These are phyloP conservation scores for Misgurnus mizolepis DNA, from an alignment of 2,113 vertebrate genomes.

Conservation along the genomic window DNA sequence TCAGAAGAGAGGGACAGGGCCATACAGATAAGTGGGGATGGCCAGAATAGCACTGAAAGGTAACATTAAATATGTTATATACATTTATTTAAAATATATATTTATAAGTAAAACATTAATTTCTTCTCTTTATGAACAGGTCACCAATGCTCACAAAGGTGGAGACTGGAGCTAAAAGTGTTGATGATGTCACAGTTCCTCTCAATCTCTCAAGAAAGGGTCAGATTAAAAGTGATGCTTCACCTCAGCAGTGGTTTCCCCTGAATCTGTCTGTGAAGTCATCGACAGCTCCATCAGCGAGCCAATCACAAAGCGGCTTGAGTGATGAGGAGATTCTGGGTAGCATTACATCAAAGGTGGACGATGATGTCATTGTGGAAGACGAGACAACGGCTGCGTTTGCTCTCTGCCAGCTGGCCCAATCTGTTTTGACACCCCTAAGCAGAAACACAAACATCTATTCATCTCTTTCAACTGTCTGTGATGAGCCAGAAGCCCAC, in stretches of 20 bases:
- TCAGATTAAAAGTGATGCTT: slow-evolving; percentile 55
- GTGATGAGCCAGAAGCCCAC: neutral
- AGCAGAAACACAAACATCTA: slow-evolving; percentile 1
- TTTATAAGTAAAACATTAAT: neutral
- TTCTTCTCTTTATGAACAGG: slow-evolving; percentile 48
- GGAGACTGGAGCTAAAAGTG: slow-evolving; percentile 37
- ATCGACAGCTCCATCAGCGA: slow-evolving; percentile 33
- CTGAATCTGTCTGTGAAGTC: slow-evolving; percentile 87
- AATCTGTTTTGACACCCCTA: neutral
- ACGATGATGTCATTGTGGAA: slow-evolving; percentile 75
- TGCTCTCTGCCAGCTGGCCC: slow-evolving; percentile 91
- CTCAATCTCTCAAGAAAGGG: slow-evolving; percentile 88
- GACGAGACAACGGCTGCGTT: slow-evolving; percentile 89
- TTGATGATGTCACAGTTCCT: slow-evolving; percentile 66
- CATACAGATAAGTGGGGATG: slow-evolving; percentile 60
- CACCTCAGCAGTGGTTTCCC: slow-evolving; percentile 66
- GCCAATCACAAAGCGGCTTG: neutral
- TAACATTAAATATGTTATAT: neutral
- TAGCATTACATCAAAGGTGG: slow-evolving; percentile 35
- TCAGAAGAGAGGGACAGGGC: slow-evolving; percentile 57
- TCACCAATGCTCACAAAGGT: slow-evolving; percentile 44
- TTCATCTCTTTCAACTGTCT: neutral
- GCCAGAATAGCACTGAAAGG: slow-evolving; percentile 40
- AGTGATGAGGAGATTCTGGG: slow-evolving; percentile 5
- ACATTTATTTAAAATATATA: neutral